Evolutionary conservation across 2,888 invertebrate genomes (phyloP), one percentile per base, ranked within the genome.

Genomic region (Pterostichus niger): DNA sequence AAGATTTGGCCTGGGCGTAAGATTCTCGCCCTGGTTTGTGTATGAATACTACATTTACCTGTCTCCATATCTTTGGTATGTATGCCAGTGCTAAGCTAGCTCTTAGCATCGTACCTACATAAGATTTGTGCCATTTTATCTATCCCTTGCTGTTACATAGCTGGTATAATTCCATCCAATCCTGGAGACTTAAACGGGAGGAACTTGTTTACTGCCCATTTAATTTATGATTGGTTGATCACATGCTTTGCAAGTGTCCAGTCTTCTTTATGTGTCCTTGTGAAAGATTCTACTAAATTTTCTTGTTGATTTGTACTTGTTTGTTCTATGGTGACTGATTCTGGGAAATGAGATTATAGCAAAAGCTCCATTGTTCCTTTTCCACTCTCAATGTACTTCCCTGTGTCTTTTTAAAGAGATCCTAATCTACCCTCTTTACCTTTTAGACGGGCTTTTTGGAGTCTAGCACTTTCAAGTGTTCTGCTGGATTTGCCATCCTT

Each of bases 181-280:
- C 40, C 6, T 7, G 40, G 40, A 3, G 40, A 40, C 24, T 24
- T 40, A 9, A 40, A 40, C 5, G 40, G 40, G 9, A 61, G 10
- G 11, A 33, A n/a, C 11, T 13, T 15, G 15, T 54, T 2, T 2
- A 54, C 15, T 54, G 54, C 54, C 54, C 54, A 15, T 54, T 54
- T 17, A 54, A 54, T 54, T 17, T 54, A 13, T 54, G 56, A 9
- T 17, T 56, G 56, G 7, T 10, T 56, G 2, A 64, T 1, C 35
- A 64, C 33, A 13, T 64, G n/a, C 11, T 35, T 64, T 2, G 33
- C 64, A 64, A 64, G 35, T 64, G 33, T n/a, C 33, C 64, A 64
- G n/a, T 64, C 64, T n/a, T 64, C 64, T 35, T 35, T 64, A 13
- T 2, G n/a, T 6, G 33, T 3, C 5, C 64, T 64, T n/a, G 64